Base-by-base conservation (phyloP, 2,888 invertebrate species). In the Lydus trimaculatus region DNA sequence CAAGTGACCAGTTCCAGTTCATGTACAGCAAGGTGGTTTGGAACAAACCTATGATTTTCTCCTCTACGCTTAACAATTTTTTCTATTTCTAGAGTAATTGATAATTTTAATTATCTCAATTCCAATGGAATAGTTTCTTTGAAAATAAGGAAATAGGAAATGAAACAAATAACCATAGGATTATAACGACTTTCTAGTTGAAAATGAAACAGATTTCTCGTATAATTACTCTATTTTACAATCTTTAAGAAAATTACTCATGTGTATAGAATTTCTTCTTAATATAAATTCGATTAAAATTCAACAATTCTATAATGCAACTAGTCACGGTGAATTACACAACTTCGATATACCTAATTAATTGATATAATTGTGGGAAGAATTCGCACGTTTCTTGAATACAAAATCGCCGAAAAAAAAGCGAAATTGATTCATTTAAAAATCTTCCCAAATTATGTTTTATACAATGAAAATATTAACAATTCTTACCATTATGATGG, bases 401-500 rank as follows among this genome's bases (percentile, higher is more conserved):
- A 33, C 11, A 33, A 33, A n/a, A n/a, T n/a, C n/a, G n/a, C n/a
- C n/a, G n/a, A n/a, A 33, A 33, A 33, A 5, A 5, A 11, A 33
- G 9, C 11, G 11, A 33, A 33, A 33, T 28, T 4, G n/a, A n/a
- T n/a, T n/a, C n/a, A n/a, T n/a, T n/a, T n/a, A n/a, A n/a, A n/a
- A n/a, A n/a, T n/a, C n/a, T n/a, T n/a, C n/a, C n/a, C n/a, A n/a
- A n/a, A n/a, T n/a, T n/a, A n/a, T n/a, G n/a, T n/a, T n/a, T n/a
- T n/a, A n/a, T 28, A 28, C 28, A 28, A 28, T 3, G 4, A 28
- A 28, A 28, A 28, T 28, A 28, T 4, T 17, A 7, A 31, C n/a
- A 59, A 59, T 25, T 9, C 73, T 73, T 67, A 75, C 73, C 73
- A 73, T 75, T 64, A 65, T 65, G 69, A 65, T 72, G 71, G 61